phyloP scores from a whole-genome alignment of 1,140 invertebrate species.

The Hesperophylax magnus region DNA sequence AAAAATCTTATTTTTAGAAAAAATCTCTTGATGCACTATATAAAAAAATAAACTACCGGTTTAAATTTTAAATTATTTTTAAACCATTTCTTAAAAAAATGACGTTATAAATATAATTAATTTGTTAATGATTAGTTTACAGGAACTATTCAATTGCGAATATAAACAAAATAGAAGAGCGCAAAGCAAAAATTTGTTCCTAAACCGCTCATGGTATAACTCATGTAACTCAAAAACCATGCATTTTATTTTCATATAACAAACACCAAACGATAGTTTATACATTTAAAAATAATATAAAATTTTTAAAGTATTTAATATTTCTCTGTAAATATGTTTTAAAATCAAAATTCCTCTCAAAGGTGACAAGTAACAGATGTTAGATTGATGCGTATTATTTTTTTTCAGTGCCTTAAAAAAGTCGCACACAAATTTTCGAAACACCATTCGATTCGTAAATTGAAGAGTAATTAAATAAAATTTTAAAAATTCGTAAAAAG shows the following conservation, averaged over 20 bases:
- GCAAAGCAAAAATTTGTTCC: no score
- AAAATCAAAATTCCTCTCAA: neutral
- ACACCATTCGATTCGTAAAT: neutral
- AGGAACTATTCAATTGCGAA: no score
- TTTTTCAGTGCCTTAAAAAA: slow-evolving; percentile 40
- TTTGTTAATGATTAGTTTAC: no score
- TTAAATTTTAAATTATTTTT: no score
- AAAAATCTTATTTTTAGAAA: no score
- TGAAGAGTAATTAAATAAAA: slow-evolving; percentile 1
- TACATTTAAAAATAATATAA: neutral
- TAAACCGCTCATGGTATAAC: neutral
- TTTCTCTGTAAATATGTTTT: neutral
- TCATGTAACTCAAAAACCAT: neutral
- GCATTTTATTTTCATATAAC: neutral
- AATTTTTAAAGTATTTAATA: slow-evolving; percentile 18
- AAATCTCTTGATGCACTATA: no score
- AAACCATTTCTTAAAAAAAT: no score
- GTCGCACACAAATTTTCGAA: neutral
- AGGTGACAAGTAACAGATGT: neutral
- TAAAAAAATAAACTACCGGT: no score
- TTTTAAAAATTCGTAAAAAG: slow-evolving; percentile 54
- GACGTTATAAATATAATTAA: no score
- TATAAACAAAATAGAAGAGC: no score
- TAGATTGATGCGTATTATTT: slow-evolving; percentile 52
- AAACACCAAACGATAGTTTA: neutral